Evolutionary conservation across 2,888 invertebrate genomes (phyloP), one percentile per base, ranked within the genome.

Genomic region (Anagyrus pseudococci): DNA sequence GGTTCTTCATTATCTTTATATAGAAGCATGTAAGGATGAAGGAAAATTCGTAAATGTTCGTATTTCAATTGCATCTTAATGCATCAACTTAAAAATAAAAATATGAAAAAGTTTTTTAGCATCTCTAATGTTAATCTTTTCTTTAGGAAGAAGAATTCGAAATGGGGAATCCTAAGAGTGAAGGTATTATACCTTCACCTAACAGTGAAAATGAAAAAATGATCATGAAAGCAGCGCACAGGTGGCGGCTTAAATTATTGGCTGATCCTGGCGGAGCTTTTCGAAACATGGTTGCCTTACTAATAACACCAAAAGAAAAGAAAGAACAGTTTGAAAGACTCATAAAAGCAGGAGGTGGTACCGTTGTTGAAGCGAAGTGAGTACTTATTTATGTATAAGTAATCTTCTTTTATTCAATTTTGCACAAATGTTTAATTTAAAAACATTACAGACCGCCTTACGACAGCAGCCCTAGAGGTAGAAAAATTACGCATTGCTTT

Each of bases 1-100:
- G 95, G 86, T 96, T 13, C 81, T 96, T n/a, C 92, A 93, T 72
- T 85, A 88, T 1, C 86, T 88, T 0, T 97, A 94, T 73, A 81
- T 96, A 1, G 85, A 87, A 4, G 85, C 89, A 48, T 92, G 90
- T 58, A 80, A 86, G 8, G 83, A 85, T 25, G 82, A 82, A 1
- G 86, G 86, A 0, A 73, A 74, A 62, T 91, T 93, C 74, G 76
- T 92, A 3, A 80, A 87, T 72, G 92, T 92, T 71, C 80, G 83
- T 77, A 54, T 25, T 15, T 43, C 13, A 37, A 49, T 17, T 23
- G 17, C 10, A 25, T 47, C n/a, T 47, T 10, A 47, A 2, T 47
- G 2, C 13, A 7, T 15, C 6, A n/a, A 41, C 17, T 33, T 33
- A 8, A 33, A n/a, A n/a, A n/a, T 8, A 33, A 33, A 33, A 33